A percentile compares a stretch with the other conserved stretches of the same genome.
Conservation (phyloP, 2,113 vertebrate species). For the Antidorcas marsupialis region DNA sequence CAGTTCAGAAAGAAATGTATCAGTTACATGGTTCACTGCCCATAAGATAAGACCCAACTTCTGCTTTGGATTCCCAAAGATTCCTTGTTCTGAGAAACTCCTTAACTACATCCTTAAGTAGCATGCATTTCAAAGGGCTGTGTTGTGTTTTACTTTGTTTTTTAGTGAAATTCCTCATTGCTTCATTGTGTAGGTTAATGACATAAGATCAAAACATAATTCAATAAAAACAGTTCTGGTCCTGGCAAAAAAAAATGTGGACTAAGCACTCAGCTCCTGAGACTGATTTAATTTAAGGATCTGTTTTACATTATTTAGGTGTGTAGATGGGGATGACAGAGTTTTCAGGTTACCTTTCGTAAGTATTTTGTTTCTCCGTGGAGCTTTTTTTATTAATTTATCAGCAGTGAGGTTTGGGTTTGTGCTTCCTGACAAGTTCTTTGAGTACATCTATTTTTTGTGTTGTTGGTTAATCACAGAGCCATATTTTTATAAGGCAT, state of each 20-base stretch:
- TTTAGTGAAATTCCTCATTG: neutral
- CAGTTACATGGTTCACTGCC: neutral
- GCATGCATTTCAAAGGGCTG: neutral
- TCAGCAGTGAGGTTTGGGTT: neutral
- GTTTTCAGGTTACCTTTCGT: neutral
- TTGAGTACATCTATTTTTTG: neutral
- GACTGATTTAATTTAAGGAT: neutral
- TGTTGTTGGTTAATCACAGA: neutral
- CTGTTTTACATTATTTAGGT: neutral
- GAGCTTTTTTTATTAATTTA: neutral
- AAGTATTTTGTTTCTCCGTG: neutral
- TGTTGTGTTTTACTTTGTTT: neutral
- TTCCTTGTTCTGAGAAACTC: neutral
- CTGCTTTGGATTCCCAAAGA: neutral
- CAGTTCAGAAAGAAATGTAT: neutral
- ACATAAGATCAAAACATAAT: neutral
- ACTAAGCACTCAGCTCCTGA: neutral
- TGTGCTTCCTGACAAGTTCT: neutral
- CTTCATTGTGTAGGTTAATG: neutral
- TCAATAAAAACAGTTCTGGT: slow-evolving; percentile 5
- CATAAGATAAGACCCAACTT: neutral
- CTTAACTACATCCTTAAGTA: neutral
- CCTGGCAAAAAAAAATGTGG: neutral
- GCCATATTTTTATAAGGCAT: neutral
- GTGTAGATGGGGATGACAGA: neutral